phyloP scores from a whole-genome alignment of 2,797 vertebrate genomes.

The Lagocephalus sceleratus region DNA sequence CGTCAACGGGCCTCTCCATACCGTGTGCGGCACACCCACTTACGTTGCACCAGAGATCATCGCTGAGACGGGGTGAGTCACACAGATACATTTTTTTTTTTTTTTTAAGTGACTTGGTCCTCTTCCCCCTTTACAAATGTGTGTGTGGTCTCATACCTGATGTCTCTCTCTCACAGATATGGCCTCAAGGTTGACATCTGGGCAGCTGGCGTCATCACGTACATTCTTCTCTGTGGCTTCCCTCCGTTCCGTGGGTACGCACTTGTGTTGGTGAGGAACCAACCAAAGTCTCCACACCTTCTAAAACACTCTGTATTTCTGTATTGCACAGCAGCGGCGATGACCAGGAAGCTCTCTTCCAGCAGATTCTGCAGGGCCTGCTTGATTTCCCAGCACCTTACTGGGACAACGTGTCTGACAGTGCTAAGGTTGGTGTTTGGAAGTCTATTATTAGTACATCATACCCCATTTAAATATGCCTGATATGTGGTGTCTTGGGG shows the following conservation, averaged over 20 bases:
- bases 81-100: too few relatives aligned
- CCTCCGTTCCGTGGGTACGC: slow-evolving; percentile 94
- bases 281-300: not conserved
- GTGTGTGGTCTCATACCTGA: not conserved
- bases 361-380: slow-evolving; percentile 90
- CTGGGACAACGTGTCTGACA: slow-evolving; percentile 92
- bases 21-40: slow-evolving; percentile 94
- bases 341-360: slow-evolving; percentile 91
- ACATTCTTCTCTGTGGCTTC: slow-evolving; percentile 95
- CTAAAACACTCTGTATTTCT: not conserved
- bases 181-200: slow-evolving; percentile 97
- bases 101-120: too few relatives aligned
- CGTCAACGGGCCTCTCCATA: slow-evolving; percentile 90
- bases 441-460: not conserved
- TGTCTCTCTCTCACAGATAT: slow-evolving; percentile 74
- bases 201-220: slow-evolving; percentile 96
- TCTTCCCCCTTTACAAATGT: too few relatives aligned
- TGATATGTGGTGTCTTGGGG: slow-evolving; percentile 7
- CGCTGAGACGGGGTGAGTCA: slow-evolving; percentile 88
- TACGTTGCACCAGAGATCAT: slow-evolving; percentile 98
- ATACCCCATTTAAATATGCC: slow-evolving; percentile 8
- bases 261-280: not conserved
- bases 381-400: slow-evolving; percentile 90
- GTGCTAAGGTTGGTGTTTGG: slow-evolving; percentile 83
- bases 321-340: slow-evolving; percentile 80